Evolutionary conservation across 2,888 invertebrate species (phyloP), one percentile per base, ranked within the genome.

Genomic region (Drosophila percnosoma): DNA sequence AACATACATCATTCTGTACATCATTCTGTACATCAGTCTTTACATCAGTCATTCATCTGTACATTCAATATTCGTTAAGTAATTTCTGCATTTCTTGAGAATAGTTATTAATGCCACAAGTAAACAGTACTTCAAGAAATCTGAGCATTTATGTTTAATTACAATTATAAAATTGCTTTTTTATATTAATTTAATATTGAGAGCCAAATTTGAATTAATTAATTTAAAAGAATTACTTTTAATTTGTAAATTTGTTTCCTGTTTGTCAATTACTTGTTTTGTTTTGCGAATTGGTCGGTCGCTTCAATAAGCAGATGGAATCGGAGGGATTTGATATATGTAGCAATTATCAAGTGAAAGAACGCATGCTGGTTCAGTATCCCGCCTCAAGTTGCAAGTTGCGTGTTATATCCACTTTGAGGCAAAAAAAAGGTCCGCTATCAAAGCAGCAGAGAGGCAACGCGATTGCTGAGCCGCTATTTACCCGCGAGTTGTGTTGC

Each of bases 401-500:
- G 53, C 15, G 4, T 45, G 58, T 45, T 62, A 51, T n/a, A 45
- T 36, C 51, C 36, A 65, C 53, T 60, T 58, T 62, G 33, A 5
- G 13, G 40, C 67, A 33, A n/a, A 33, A 13, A 71, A 45, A 31
- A 60, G 59, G 71, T 54, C 48, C 76, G 53, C 34, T 13, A 40
- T 36, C 54, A 51, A 51, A 49, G 34, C 63, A 36, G 36, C 13
- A 36, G 8, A 34, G 24, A 29, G 2, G 53, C 27, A 61, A 70
- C 42, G 45, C 70, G 69, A 65, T 67, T 49, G 70, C 57, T 64
- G 49, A 29, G 11, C 61, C 69, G 36, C 53, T 86, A 61, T 86
- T 86, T 90, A 71, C 89, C 65, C 57, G 83, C 62, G 72, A 90
- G 68, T 71, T 88, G 78, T 78, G 89, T 76, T 40, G 89, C 71